Conservation (phyloP, 2,888 invertebrate genomes). For the Apomyelois bistriatella region DNA sequence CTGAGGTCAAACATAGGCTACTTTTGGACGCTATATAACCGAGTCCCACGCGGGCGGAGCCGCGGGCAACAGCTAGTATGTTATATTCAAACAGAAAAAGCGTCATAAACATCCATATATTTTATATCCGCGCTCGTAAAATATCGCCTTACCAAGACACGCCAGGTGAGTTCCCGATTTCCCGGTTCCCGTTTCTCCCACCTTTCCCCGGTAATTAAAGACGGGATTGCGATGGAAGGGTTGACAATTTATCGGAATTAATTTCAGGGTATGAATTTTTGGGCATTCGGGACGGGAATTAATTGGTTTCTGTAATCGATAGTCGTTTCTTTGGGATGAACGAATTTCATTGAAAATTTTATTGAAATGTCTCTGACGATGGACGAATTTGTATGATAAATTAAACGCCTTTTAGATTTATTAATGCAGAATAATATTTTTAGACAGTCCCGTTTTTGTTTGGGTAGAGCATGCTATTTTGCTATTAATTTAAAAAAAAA, state of each 20-base stretch:
- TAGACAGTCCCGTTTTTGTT: too few species aligned
- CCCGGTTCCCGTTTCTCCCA: constrained; percentile 36
- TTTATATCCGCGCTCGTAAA: constrained; percentile 30
- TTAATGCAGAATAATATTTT: too few species aligned
- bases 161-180: constrained; percentile 31
- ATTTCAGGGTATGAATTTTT: constrained; percentile 16
- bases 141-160: constrained; percentile 36
- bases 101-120: not conserved
- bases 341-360: not conserved
- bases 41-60: too few species aligned
- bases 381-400: too few species aligned
- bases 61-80: too few species aligned
- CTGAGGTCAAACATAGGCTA: too few species aligned
- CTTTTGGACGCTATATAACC: too few species aligned
- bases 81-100: too few species aligned
- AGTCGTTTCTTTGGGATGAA: not conserved
- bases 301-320: constrained; percentile 6
- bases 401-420: too few species aligned
- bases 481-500: too few species aligned
- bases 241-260: constrained; percentile 29
- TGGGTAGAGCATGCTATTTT: too few species aligned
- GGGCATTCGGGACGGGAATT: constrained; percentile 4
- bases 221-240: constrained; percentile 36
- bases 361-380: too few species aligned
- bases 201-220: constrained; percentile 57